Evolutionary conservation across 2,113 vertebrate species (phyloP), one percentile per base, ranked within the genome.

Genomic region (Pao palembangensis): DNA sequence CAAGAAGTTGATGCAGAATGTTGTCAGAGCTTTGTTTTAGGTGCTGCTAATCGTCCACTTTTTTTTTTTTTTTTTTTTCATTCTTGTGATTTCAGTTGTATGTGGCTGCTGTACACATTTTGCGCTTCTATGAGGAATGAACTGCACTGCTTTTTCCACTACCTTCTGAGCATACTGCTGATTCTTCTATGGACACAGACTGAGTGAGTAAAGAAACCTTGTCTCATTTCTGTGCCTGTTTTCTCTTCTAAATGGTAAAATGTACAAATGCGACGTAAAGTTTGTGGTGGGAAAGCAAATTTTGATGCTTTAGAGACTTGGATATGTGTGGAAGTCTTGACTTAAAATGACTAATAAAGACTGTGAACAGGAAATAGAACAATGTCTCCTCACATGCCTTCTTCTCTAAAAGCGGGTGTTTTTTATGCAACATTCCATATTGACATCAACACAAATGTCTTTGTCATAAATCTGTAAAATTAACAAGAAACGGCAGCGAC

Each of bases 111-210:
- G 23, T 60, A 82, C 52, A 53, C 18, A 0, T 78, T 75, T 60
- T 81, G 81, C 47, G 13, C 55, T 75, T 86, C 69, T 59, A 66
- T 75, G 64, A 73, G 67, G 69, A 80, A 63, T 77, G 78, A 85
- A 21, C 66, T 69, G 20, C 58, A 64, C 47, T 69, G 71, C 69
- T 80, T 75, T 59, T 81, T 79, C 80, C 73, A 65, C 80, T 58
- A 70, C 46, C 73, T 77, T 63, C 75, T 80, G 25, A 83, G 79
- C 58, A 1, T 71, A 11, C 76, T 73, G 73, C 71, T 76, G 55
- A 63, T 76, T 76, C 80, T 79, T 80, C 78, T 82, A 85, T 85
- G 79, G 80, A 79, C 79, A 58, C 78, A 79, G 61, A 74, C 56
- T 87, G 71, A 84, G 86, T 87, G 52, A 89, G 85, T 88, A 48